These are phyloP conservation scores for Myripristis murdjan DNA, from an alignment of 2,797 vertebrate species.

Conservation along the genomic window DNA sequence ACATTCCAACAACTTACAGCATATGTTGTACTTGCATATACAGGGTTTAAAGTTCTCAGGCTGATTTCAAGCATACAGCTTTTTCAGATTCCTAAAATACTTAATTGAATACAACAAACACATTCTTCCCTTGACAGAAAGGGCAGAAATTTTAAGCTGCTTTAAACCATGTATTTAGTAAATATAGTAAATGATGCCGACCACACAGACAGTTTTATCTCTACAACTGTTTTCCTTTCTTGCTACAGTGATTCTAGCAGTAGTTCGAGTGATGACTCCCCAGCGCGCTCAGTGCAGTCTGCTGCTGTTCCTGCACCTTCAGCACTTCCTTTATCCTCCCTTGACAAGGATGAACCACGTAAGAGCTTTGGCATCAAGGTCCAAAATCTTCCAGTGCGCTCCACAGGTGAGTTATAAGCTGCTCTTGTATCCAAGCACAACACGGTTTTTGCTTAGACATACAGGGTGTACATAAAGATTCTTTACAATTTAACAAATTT, in stretches of 20 bases:
- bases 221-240: slow-evolving; percentile 47
- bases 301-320: slow-evolving; percentile 96
- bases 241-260: slow-evolving; percentile 95
- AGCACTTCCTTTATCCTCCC: slow-evolving; percentile 90
- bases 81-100: too few relatives aligned
- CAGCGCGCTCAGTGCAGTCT: slow-evolving; percentile 96
- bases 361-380: slow-evolving; percentile 99
- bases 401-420: slow-evolving; percentile 89
- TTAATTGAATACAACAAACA: too few relatives aligned
- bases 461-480: too few relatives aligned
- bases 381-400: slow-evolving; percentile 99
- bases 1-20: neutral
- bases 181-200: neutral
- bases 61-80: too few relatives aligned
- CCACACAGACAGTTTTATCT: slow-evolving; percentile 12
- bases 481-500: too few relatives aligned
- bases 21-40: neutral
- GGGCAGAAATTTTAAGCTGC: too few relatives aligned
- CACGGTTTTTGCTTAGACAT: neutral
- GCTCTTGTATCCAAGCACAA: neutral
- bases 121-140: too few relatives aligned
- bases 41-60: too few relatives aligned
- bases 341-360: slow-evolving; percentile 98
- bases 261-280: slow-evolving; percentile 97
- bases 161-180: too few relatives aligned